phyloP scores from a whole-genome alignment of 2,797 vertebrate species.

The Fundulus diaphanus region DNA sequence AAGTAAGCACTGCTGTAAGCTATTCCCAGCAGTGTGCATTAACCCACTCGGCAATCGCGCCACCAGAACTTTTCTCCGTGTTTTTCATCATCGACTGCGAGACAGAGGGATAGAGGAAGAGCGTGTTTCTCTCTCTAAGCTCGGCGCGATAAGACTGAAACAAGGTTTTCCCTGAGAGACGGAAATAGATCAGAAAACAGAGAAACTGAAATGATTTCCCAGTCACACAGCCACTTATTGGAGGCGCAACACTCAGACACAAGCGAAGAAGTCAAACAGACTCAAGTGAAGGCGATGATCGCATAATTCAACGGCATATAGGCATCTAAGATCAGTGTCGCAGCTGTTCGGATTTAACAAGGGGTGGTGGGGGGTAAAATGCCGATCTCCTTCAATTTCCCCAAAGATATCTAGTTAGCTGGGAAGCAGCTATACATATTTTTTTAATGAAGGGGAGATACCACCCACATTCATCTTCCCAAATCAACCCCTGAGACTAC shows the following conservation, averaged over 20 bases:
- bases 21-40: conserved; percentile 75
- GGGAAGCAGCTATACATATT: conserved; percentile 64
- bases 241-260: conserved; percentile 55
- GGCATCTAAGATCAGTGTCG: conserved; percentile 61
- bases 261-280: conserved; percentile 68
- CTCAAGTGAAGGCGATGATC: conserved; percentile 65
- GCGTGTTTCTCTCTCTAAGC: conserved; percentile 64
- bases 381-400: conserved; percentile 69
- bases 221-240: conserved; percentile 73
- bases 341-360: conserved; percentile 66
- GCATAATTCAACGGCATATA: conserved; percentile 66
- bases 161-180: conserved; percentile 62
- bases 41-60: conserved; percentile 70
- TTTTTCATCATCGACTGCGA: conserved; percentile 67
- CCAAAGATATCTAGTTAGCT: conserved; percentile 73
- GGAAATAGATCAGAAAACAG: conserved; percentile 78
- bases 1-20: conserved; percentile 58
- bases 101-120: conserved; percentile 15
- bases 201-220: conserved; percentile 71
- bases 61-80: conserved; percentile 67
- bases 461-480: conserved; percentile 71
- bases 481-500: conserved; percentile 69
- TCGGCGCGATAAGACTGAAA: conserved; percentile 48
- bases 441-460: conserved; percentile 69
- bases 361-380: conserved; percentile 65